Evolutionary conservation across 2,888 invertebrate genomes (phyloP).

Genomic region (Coenonympha glycerion): DNA sequence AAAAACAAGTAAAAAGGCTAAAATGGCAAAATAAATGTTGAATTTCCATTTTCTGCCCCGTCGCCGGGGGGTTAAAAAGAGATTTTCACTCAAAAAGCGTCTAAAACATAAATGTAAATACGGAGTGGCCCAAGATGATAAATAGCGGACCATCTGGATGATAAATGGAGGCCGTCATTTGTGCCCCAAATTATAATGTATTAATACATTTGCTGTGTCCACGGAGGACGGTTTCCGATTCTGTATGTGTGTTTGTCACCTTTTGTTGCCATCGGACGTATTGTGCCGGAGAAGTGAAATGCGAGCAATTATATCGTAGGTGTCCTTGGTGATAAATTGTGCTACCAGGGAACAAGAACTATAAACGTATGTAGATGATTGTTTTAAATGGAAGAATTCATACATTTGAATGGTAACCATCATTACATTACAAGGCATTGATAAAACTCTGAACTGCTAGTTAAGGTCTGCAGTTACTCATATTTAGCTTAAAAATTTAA

Average conservation of each 20-base stretch:
- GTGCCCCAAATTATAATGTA: conserved; percentile 36
- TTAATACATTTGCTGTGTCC: conserved; percentile 22
- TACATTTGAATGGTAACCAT: too few species aligned
- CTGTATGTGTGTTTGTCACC: conserved; percentile 13
- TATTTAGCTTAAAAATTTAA: too few species aligned
- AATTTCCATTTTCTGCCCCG: conserved; percentile 8
- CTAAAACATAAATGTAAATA: conserved; percentile 44
- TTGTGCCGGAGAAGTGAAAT: background rate
- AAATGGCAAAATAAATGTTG: background rate
- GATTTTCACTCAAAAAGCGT: conserved; percentile 15
- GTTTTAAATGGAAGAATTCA: too few species aligned
- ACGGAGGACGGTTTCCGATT: conserved; percentile 8
- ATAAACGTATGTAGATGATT: too few species aligned
- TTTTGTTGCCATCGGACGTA: background rate
- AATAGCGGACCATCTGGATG: conserved; percentile 36
- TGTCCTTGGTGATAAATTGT: background rate
- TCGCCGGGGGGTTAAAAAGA: conserved; percentile 10
- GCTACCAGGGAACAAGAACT: too few species aligned
- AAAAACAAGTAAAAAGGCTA: too few species aligned
- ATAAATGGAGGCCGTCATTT: conserved; percentile 41
- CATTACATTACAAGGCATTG: too few species aligned
- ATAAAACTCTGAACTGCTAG: too few species aligned
- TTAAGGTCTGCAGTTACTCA: too few species aligned
- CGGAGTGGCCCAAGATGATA: conserved; percentile 40
- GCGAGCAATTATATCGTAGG: background rate